phyloP scores from a whole-genome alignment of 2,113 vertebrate species.

The Zapornia atra region DNA sequence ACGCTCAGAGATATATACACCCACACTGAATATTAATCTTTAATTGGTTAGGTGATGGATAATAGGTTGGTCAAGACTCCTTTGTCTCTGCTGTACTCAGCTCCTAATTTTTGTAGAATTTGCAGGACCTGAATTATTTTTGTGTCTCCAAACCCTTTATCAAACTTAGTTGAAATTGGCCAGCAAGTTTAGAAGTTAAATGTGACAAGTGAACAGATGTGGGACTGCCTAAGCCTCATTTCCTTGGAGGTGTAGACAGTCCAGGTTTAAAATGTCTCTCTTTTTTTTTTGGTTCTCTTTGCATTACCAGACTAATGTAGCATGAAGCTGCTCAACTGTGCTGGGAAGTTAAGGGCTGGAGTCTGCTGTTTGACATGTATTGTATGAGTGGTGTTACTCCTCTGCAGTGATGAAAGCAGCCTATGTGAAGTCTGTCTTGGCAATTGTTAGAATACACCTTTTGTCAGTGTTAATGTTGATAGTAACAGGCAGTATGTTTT shows the following conservation, averaged over 20 bases:
- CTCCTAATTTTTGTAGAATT: not conserved
- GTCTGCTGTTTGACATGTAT: not conserved
- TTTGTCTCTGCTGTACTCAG: not conserved
- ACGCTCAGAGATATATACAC: not conserved
- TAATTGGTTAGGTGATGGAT: not conserved
- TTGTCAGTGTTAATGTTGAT: not conserved
- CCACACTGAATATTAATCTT: not conserved
- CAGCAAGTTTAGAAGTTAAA: not conserved
- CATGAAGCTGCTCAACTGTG: conserved; percentile 44
- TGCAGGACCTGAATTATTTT: not conserved
- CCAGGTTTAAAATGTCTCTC: conserved; percentile 46
- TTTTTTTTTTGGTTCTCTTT: conserved; percentile 12
- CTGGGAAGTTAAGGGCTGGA: not conserved
- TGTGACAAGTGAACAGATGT: conserved; percentile 60
- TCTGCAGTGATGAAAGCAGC: not conserved
- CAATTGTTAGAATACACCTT: not conserved
- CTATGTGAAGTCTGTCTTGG: not conserved
- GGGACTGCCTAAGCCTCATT: conserved; percentile 39
- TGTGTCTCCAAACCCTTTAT: not conserved
- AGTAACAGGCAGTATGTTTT: not conserved
- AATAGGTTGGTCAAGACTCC: not conserved
- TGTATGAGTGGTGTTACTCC: not conserved
- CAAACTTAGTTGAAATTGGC: conserved; percentile 10
- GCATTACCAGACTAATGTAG: conserved; percentile 41
- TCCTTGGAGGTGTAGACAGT: conserved; percentile 6